Percentiles rank a stretch among this genome's conserved stretches.
Conservation (phyloP, 2,113 vertebrate genomes). For the Bos javanicus region DNA sequence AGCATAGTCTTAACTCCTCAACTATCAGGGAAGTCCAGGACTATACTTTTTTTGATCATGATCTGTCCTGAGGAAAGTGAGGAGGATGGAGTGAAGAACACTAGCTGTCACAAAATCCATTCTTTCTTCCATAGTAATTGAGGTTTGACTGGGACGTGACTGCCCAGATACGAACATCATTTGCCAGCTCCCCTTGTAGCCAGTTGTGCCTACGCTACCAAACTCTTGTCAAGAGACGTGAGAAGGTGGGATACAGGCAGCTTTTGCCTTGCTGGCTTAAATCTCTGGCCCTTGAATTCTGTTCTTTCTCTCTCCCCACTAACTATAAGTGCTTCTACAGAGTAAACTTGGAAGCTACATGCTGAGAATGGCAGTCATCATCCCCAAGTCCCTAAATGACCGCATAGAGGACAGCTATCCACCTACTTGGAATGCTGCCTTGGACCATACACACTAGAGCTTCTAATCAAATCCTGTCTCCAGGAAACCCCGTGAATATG, state of each 20-base stretch:
- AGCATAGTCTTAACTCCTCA: background rate
- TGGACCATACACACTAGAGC: background rate
- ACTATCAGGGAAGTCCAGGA: background rate
- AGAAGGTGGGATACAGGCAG: background rate
- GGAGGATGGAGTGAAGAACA: background rate
- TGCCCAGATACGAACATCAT: background rate
- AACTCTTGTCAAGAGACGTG: background rate
- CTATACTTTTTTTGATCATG: background rate
- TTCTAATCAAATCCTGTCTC: background rate
- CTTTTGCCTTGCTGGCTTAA: background rate
- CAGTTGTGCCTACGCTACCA: background rate
- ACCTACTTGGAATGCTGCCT: background rate
- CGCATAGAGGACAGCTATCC: background rate
- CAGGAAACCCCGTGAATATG: background rate
- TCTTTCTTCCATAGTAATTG: background rate
- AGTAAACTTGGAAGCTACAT: background rate
- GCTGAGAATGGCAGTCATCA: background rate
- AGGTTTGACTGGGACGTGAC: background rate
- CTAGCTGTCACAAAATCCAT: background rate
- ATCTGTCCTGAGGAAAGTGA: background rate
- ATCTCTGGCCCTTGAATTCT: background rate
- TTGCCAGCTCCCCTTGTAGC: background rate
- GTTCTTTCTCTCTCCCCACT: background rate
- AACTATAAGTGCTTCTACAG: background rate
- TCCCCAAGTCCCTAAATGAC: background rate